phyloP scores from a whole-genome alignment of 2,888 invertebrate species.

The Axea sp. region DNA sequence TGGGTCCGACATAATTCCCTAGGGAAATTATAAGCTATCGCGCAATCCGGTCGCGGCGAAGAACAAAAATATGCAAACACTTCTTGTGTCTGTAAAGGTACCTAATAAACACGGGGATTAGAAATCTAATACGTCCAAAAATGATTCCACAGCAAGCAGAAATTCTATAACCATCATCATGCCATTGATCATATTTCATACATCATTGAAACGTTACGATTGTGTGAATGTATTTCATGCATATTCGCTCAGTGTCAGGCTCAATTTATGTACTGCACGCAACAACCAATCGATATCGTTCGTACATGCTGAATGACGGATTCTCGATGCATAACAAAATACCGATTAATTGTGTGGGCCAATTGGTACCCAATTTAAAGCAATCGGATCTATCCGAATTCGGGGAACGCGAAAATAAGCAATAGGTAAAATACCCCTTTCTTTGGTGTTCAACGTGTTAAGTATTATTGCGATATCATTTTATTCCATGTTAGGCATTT shows the following conservation, averaged over 20 bases:
- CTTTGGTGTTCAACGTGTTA: conserved; percentile 54
- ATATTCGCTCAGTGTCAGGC: conserved; percentile 60
- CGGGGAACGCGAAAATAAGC: conserved; percentile 17
- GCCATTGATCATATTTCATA: conserved; percentile 55
- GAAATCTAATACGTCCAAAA: background rate
- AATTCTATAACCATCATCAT: conserved; percentile 44
- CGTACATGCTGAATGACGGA: conserved; percentile 57
- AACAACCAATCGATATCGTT: conserved; percentile 58
- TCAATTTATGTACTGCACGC: conserved; percentile 61
- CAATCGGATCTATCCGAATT: conserved; percentile 36
- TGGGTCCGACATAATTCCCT: conserved; percentile 13
- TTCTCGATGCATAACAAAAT: conserved; percentile 57
- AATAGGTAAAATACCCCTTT: conserved; percentile 41
- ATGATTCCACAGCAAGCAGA: conserved; percentile 15
- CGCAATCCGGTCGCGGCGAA: background rate
- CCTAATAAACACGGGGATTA: background rate
- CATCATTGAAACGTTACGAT: conserved; percentile 59
- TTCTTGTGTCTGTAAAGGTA: background rate
- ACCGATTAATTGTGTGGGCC: conserved; percentile 50
- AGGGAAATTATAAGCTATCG: conserved; percentile 25
- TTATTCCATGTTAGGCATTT: conserved; percentile 51
- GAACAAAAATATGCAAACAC: conserved; percentile 1
- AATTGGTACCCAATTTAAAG: conserved; percentile 45
- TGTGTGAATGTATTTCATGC: conserved; percentile 61
- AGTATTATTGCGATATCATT: conserved; percentile 46